Evolutionary conservation across 2,797 vertebrate species (phyloP).

Genomic region (Rhynchonycteris naso): DNA sequence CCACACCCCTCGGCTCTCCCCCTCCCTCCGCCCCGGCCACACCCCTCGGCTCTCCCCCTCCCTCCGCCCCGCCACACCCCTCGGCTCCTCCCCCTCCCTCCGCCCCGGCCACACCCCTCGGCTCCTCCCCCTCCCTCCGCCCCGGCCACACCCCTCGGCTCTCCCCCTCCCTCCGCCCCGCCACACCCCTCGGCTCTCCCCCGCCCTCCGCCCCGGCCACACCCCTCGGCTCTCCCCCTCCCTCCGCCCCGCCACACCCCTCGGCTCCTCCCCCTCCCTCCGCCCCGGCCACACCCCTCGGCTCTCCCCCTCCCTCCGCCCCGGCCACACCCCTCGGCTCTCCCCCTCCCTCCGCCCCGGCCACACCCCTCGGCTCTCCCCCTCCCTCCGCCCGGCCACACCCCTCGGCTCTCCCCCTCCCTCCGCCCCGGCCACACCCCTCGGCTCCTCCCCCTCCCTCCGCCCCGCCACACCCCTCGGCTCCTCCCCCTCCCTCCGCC

Average conservation of each 20-base stretch:
- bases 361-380: neutral
- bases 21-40: too few relatives aligned
- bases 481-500: neutral
- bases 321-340: neutral
- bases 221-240: neutral
- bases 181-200: neutral
- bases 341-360: too few relatives aligned
- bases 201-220: too few relatives aligned
- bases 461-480: neutral
- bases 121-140: too few relatives aligned
- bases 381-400: neutral
- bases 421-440: neutral
- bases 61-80: rapidly evolving
- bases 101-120: neutral
- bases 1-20: neutral
- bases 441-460: too few relatives aligned
- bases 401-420: neutral
- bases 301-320: neutral
- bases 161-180: rapidly evolving
- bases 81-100: neutral
- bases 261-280: too few relatives aligned
- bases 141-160: too few relatives aligned
- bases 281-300: neutral
- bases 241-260: too few relatives aligned
- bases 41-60: neutral